Base-by-base conservation (phyloP, 2,113 vertebrate species). In the Asarcornis scutulata region DNA sequence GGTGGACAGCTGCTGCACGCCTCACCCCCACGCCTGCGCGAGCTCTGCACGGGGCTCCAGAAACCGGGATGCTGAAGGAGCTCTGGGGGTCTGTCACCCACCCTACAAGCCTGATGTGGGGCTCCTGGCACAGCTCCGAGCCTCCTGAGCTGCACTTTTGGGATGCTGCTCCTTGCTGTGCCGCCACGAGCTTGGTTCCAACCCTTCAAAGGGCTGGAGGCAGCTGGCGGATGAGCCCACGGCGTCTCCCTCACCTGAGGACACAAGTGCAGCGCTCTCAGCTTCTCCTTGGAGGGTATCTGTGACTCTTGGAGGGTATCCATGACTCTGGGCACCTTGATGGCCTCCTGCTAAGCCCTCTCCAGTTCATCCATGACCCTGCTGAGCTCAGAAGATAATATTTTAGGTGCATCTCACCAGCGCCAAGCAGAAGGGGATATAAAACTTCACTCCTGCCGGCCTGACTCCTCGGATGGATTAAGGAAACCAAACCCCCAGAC, bases 1-100 rank as follows among this genome's bases (percentile, higher is more conserved):
- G 64, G 75, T n/a, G 89, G 87, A 95, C 87, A 97, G 95, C 78
- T 94, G 94, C 73, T 95, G 91, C 13, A 89, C 68, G 83, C 55
- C 74, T 68, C 77, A 34, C 76, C 85, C 87, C 32, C 4, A 60
- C 69, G 82, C 46, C 13, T 46, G 53, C 91, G 53, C 0, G 68
- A 83, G 67, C 56, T 81, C 85, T 71, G 86, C 69, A 8, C 53
- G 32, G 26, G 34, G 31, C 16, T 18, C 36, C 62, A 25, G 62
- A 31, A 95, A 26, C 46, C 72, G 36, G 32, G 56, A 25, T 32
- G 71, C 34, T 2, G 14, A 86, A 88, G 69, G 42, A 50, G 27
- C 36, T 88, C 42, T 29, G 72, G 71, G 68, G 23, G 58, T 7
- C 71, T 58, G 26, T 5, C 58, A 25, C 26, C 55, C 81, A 74